Evolutionary conservation across 2,797 vertebrate genomes (phyloP).

Genomic region (Sciaenops ocellatus): DNA sequence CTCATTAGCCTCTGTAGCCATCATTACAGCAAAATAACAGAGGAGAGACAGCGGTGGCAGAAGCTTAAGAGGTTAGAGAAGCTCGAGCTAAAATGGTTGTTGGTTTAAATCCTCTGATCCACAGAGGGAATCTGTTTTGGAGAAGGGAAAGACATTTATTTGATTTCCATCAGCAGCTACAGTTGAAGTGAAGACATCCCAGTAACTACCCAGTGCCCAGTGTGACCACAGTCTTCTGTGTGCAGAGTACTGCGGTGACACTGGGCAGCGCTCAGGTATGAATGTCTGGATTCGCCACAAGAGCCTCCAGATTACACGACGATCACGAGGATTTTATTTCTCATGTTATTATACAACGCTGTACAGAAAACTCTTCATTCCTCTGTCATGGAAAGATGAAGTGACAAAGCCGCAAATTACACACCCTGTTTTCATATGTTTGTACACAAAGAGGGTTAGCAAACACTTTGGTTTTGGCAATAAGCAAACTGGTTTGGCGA

Average conservation of each 20-base stretch:
- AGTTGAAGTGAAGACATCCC: slow-evolving; percentile 20
- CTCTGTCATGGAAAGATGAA: slow-evolving; percentile 21
- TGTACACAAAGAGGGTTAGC: slow-evolving; percentile 13
- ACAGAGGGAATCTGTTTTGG: not conserved
- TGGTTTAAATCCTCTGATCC: slow-evolving; percentile 26
- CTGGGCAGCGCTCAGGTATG: slow-evolving; percentile 49
- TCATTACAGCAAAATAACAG: slow-evolving; percentile 50
- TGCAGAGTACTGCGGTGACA: slow-evolving; percentile 42
- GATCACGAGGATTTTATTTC: slow-evolving; percentile 17
- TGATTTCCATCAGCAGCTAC: slow-evolving; percentile 3
- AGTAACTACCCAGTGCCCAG: not conserved
- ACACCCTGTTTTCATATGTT: slow-evolving; percentile 23
- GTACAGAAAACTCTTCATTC: slow-evolving; percentile 24
- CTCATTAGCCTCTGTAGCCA: slow-evolving; percentile 58
- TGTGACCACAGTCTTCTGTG: too few relatives aligned
- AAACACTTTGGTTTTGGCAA: slow-evolving; percentile 41
- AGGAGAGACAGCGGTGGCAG: slow-evolving; percentile 34
- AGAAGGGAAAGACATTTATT: not conserved
- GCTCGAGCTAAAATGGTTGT: slow-evolving; percentile 22
- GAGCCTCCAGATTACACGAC: slow-evolving; percentile 27
- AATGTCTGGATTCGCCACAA: slow-evolving; percentile 41
- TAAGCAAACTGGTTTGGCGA: slow-evolving; percentile 13
- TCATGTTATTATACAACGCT: slow-evolving; percentile 18
- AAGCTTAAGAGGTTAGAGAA: slow-evolving; percentile 10
- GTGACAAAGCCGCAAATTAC: slow-evolving; percentile 38